Evolutionary conservation across 2,797 vertebrate species (phyloP).

Genomic region (Epinephelus coioides): DNA sequence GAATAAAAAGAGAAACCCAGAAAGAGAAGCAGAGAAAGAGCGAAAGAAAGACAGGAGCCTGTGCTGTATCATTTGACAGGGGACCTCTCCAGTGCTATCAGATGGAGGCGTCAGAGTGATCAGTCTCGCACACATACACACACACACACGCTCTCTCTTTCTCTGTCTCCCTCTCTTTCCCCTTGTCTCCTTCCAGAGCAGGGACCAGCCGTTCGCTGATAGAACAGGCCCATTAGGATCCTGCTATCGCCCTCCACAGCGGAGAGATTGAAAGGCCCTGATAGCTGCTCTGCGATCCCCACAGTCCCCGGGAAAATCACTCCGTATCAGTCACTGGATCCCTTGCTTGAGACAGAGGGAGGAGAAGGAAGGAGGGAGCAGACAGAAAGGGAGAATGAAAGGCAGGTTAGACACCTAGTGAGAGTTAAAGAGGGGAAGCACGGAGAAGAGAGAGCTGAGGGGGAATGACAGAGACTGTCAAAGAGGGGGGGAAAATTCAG

Average conservation of each 20-base stretch:
- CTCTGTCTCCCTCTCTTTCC: slow-evolving; percentile 63
- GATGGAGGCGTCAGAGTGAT: slow-evolving; percentile 89
- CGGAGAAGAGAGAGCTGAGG: slow-evolving; percentile 44
- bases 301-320: slow-evolving; percentile 89
- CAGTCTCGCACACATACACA: slow-evolving; percentile 85
- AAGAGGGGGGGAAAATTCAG: slow-evolving; percentile 54
- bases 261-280: slow-evolving; percentile 93
- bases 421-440: slow-evolving; percentile 69
- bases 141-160: slow-evolving; percentile 67
- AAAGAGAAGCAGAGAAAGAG: slow-evolving; percentile 45
- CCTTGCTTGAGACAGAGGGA: slow-evolving; percentile 86
- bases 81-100: slow-evolving; percentile 91
- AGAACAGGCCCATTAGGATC: slow-evolving; percentile 94
- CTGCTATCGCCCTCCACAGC: slow-evolving; percentile 92
- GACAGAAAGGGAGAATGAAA: slow-evolving; percentile 60
- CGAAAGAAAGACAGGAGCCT: slow-evolving; percentile 86
- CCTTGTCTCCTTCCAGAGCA: slow-evolving; percentile 78
- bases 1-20: slow-evolving; percentile 48
- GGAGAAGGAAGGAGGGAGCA: slow-evolving; percentile 64
- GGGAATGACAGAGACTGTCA: slow-evolving; percentile 68
- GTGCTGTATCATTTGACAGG: slow-evolving; percentile 93
- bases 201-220: slow-evolving; percentile 89
- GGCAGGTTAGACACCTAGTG: slow-evolving; percentile 75
- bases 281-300: slow-evolving; percentile 87
- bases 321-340: slow-evolving; percentile 92